phyloP scores from a whole-genome alignment of 2,797 vertebrate genomes.

The Scolopax bukidnonensis region DNA sequence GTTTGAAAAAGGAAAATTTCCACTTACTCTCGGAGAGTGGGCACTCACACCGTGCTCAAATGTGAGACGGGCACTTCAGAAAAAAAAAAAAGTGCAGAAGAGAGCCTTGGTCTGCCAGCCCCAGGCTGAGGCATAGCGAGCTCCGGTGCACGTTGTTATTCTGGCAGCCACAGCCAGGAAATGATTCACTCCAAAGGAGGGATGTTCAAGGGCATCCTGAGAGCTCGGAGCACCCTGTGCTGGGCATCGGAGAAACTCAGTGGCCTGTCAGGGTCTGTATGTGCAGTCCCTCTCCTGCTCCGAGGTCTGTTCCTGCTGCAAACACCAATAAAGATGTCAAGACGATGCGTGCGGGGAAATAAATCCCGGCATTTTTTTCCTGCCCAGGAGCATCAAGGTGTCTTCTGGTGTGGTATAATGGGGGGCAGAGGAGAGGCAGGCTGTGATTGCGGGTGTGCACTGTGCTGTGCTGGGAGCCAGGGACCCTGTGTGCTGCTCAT shows the following conservation, averaged over 20 bases:
- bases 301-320: not conserved
- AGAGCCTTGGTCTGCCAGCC: not conserved
- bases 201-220: not conserved
- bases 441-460: rapidly evolving
- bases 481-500: rapidly evolving
- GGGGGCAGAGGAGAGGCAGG: not conserved
- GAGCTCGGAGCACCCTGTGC: not conserved
- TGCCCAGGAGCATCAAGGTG: not conserved
- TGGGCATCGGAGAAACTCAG: rapidly evolving
- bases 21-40: rapidly evolving
- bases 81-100: not conserved
- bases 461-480: rapidly evolving
- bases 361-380: not conserved
- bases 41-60: not conserved
- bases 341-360: not conserved
- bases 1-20: not conserved
- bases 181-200: not conserved
- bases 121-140: not conserved
- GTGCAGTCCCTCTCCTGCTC: not conserved
- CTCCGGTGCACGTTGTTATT: not conserved
- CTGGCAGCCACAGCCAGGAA: not conserved
- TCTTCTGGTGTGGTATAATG: rapidly evolving
- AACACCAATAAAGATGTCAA: slow-evolving; percentile 6
- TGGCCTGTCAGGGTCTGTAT: not conserved
- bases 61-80: not conserved